phyloP scores from a whole-genome alignment of 2,888 invertebrate species.

The Orthosia incerta region DNA sequence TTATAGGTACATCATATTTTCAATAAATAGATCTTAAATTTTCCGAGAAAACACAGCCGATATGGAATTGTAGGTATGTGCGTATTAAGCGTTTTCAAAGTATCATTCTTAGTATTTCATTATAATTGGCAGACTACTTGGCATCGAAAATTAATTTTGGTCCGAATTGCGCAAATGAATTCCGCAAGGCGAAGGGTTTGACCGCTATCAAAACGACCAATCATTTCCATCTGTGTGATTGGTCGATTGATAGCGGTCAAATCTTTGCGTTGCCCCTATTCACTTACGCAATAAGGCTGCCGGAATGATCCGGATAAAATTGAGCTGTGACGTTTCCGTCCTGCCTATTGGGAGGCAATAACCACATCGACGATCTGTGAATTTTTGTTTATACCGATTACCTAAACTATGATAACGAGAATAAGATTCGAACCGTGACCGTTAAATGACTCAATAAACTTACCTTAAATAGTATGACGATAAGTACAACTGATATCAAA shows the following conservation, averaged over 20 bases:
- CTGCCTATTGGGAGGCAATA: background rate
- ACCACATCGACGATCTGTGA: background rate
- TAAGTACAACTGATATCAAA: slow-evolving; percentile 92
- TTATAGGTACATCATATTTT: background rate
- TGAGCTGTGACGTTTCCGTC: background rate
- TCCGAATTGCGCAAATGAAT: too few species aligned
- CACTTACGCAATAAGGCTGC: too few species aligned
- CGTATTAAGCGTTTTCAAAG: background rate
- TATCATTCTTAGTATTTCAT: slow-evolving; percentile 5
- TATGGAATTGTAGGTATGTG: slow-evolving; percentile 1
- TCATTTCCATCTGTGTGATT: too few species aligned
- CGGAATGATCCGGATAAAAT: background rate
- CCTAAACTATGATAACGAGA: background rate
- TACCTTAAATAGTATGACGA: slow-evolving; percentile 92
- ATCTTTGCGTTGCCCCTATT: too few species aligned
- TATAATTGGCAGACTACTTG: background rate
- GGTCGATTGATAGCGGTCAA: too few species aligned
- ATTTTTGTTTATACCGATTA: slow-evolving; percentile 1
- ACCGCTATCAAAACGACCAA: too few species aligned
- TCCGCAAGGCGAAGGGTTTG: too few species aligned
- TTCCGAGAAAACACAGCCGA: slow-evolving; percentile 2
- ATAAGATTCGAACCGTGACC: background rate
- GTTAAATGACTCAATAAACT: slow-evolving; percentile 54
- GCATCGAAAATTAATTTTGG: background rate
- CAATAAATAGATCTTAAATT: slow-evolving; percentile 6